These are phyloP conservation scores for Serinus canaria DNA, from an alignment of 2,113 vertebrate species.

Conservation along the genomic window DNA sequence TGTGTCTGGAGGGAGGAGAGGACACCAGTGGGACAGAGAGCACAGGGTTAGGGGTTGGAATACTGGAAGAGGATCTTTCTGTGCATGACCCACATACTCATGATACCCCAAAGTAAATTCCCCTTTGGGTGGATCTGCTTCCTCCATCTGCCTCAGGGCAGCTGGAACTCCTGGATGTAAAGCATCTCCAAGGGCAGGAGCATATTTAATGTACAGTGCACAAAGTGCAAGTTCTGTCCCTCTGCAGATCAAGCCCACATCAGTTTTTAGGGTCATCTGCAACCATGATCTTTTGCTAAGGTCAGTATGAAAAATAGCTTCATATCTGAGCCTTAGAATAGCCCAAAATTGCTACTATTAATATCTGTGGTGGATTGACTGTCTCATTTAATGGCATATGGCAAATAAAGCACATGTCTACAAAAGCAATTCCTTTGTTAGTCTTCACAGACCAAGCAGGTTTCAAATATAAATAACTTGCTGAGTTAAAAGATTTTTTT, in stretches of 20 bases:
- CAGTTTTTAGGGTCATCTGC: neutral
- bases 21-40: neutral
- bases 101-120: neutral
- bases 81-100: fast-evolving
- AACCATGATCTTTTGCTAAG: conserved; percentile 31
- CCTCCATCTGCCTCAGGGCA: neutral
- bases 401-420: conserved; percentile 32
- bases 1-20: neutral
- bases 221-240: neutral
- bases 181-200: neutral
- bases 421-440: conserved; percentile 35
- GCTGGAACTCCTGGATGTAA: neutral
- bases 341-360: conserved; percentile 1
- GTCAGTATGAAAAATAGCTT: conserved; percentile 7
- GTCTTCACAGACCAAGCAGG: conserved; percentile 51
- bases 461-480: conserved; percentile 53
- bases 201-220: neutral
- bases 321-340: conserved; percentile 24
- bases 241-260: neutral
- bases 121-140: neutral
- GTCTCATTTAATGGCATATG: conserved; percentile 4
- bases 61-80: neutral
- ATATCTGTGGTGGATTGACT: conserved; percentile 23
- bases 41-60: neutral
- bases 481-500: conserved; percentile 32